phyloP scores from a whole-genome alignment of 1,140 invertebrate species.

The Cotesia typhae region DNA sequence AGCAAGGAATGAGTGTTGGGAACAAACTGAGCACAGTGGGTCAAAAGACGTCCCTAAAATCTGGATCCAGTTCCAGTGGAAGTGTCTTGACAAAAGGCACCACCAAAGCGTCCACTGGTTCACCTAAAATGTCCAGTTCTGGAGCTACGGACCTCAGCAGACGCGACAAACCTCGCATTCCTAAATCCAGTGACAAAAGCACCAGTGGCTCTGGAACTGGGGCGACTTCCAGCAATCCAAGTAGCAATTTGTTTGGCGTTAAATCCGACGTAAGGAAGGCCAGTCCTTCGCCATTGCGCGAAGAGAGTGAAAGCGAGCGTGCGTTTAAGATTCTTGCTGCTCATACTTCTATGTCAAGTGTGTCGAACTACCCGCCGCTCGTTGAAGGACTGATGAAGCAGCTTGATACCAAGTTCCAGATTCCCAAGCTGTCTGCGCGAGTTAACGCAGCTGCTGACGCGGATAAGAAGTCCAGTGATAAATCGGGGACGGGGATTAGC shows the following conservation, averaged over 20 bases:
- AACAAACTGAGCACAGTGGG: slow-evolving; percentile 54
- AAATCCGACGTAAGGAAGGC: slow-evolving; percentile 72
- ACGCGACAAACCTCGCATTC: slow-evolving; percentile 66
- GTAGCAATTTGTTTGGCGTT: slow-evolving; percentile 66
- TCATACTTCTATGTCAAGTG: slow-evolving; percentile 64
- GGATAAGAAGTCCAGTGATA: slow-evolving; percentile 51
- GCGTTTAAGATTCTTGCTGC: slow-evolving; percentile 65
- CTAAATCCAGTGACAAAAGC: slow-evolving; percentile 70
- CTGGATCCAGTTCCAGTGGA: slow-evolving; percentile 46
- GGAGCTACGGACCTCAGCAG: slow-evolving; percentile 68
- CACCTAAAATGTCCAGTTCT: slow-evolving; percentile 60
- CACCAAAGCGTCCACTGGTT: slow-evolving; percentile 61
- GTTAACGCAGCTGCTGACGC: slow-evolving; percentile 48
- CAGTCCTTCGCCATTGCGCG: slow-evolving; percentile 70
- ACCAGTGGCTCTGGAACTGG: not conserved
- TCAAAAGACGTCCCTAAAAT: slow-evolving; percentile 63
- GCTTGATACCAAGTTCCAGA: slow-evolving; percentile 85
- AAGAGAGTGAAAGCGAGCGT: slow-evolving; percentile 71
- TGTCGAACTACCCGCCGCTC: slow-evolving; percentile 64
- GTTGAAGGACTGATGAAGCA: slow-evolving; percentile 81
- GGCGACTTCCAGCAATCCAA: not conserved
- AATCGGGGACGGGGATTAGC: slow-evolving; percentile 32
- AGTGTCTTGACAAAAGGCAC: slow-evolving; percentile 46
- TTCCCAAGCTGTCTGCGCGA: slow-evolving; percentile 79
- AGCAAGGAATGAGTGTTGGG: slow-evolving; percentile 37